These are phyloP conservation scores for Mechanitis messenoides DNA, from an alignment of 2,888 invertebrate species.

Conservation along the genomic window DNA sequence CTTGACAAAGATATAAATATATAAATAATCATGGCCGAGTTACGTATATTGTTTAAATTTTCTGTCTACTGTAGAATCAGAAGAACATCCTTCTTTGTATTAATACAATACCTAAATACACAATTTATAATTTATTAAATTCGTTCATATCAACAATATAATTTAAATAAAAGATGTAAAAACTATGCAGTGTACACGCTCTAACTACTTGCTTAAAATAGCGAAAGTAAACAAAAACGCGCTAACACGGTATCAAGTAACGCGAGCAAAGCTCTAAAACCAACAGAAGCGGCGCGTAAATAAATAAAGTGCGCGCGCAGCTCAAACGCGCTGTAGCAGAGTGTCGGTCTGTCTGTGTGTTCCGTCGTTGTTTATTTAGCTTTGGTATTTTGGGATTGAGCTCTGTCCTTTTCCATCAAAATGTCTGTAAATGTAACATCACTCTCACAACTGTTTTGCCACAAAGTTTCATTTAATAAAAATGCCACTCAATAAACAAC, in stretches of 20 bases:
- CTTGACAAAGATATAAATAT: too few species aligned
- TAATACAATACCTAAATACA: too few species aligned
- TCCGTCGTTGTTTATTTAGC: constrained; percentile 22
- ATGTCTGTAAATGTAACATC: constrained; percentile 5
- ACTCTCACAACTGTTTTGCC: constrained; percentile 4
- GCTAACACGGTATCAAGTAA: constrained; percentile 14
- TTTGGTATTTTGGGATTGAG: constrained; percentile 17
- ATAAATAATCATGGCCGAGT: too few species aligned
- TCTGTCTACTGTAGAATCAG: too few species aligned
- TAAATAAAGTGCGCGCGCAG: constrained; percentile 25
- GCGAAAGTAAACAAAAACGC: constrained; percentile 3
- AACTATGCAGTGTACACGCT: background rate
- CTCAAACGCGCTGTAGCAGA: constrained; percentile 20
- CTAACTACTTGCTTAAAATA: constrained; percentile 1
- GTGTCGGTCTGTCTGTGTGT: constrained; percentile 18
- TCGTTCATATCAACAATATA: too few species aligned
- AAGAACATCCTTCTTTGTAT: too few species aligned
- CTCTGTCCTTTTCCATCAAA: constrained; percentile 9
- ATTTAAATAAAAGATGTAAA: background rate
- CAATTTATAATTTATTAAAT: too few species aligned
- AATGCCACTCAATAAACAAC: background rate
- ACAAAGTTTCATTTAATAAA: background rate
- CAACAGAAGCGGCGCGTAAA: constrained; percentile 16
- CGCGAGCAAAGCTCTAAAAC: constrained; percentile 12
- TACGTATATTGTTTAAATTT: too few species aligned